These are phyloP conservation scores for Meloe dianella DNA, from an alignment of 2,888 invertebrate species.

Conservation along the genomic window DNA sequence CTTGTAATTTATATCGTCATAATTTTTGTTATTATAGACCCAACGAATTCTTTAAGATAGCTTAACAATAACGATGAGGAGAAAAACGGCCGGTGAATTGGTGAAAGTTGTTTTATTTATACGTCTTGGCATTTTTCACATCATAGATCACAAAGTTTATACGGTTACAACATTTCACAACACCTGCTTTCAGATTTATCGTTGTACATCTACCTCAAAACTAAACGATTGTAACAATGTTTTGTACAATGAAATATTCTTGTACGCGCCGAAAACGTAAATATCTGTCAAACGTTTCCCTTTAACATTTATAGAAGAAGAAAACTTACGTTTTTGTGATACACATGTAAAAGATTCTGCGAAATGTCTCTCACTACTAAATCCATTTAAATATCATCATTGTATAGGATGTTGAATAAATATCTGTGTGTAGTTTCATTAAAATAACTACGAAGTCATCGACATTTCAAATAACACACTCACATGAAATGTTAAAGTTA, in stretches of 20 bases:
- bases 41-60: no score
- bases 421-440: not conserved
- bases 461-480: not conserved
- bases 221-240: not conserved
- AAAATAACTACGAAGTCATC: conserved; percentile 3
- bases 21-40: not conserved
- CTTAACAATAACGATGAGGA: not conserved
- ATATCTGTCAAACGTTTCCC: not conserved
- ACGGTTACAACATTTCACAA: not conserved
- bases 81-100: not conserved
- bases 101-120: not conserved
- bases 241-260: not conserved
- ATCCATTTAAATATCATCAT: not conserved
- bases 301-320: no score
- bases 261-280: not conserved
- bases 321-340: not conserved
- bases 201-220: not conserved
- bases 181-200: not conserved
- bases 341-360: not conserved
- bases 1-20: not conserved
- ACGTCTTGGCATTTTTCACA: not conserved
- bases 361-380: not conserved
- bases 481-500: not conserved
- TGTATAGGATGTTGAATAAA: not conserved
- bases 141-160: not conserved